Conservation (phyloP, 92 coral and sea anemone species). For the Parazoanthus atlanticus region DNA sequence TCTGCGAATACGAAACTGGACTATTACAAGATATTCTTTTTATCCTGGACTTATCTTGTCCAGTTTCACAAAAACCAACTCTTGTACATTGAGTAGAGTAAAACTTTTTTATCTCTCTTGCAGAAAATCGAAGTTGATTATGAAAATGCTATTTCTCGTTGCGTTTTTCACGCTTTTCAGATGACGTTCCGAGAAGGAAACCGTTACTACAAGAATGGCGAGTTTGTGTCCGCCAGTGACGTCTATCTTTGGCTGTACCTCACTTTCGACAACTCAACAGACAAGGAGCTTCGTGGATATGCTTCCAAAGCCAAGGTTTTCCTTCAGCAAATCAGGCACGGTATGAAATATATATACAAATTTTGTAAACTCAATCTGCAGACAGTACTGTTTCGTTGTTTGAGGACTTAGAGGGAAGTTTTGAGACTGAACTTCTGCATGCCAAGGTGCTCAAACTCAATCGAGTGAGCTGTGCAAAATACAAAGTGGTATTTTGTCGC, state of each 20-base stretch:
- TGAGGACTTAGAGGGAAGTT: no score
- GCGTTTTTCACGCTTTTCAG: not conserved
- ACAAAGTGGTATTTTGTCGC: no score
- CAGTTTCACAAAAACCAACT: not conserved
- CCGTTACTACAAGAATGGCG: constrained; percentile 39
- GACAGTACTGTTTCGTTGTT: no score
- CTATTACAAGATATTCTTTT: no score
- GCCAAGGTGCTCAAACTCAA: no score
- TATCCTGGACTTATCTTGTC: no score
- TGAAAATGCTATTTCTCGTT: not conserved
- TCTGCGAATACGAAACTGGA: no score
- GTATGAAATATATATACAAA: not conserved
- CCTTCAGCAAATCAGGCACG: constrained; percentile 34
- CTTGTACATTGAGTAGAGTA: not conserved
- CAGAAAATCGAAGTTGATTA: no score
- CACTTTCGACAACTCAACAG: constrained; percentile 25
- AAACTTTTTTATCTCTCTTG: not conserved
- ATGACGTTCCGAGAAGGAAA: constrained; percentile 30
- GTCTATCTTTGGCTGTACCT: constrained; percentile 29
- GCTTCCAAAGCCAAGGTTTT: constrained; percentile 25
- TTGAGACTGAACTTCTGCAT: no score
- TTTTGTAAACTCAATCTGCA: not conserved
- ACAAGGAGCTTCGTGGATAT: constrained; percentile 27
- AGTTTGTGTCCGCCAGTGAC: constrained; percentile 19
- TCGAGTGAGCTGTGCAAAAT: no score